These are phyloP conservation scores for Atherix ibis DNA, from an alignment of 2,888 invertebrate species.

Conservation along the genomic window DNA sequence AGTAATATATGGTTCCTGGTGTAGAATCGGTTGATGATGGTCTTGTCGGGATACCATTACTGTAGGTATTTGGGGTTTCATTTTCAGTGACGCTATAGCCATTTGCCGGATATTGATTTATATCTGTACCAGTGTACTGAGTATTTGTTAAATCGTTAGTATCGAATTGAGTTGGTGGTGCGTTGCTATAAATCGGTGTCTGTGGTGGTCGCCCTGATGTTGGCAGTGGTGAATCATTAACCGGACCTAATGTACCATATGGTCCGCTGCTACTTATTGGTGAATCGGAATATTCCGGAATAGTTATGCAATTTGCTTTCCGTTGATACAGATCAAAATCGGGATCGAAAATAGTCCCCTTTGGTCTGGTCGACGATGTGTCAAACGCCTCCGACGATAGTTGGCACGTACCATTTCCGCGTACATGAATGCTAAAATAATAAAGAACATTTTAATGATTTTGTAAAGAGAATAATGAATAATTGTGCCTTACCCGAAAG, in stretches of 20 bases:
- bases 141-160: constrained; percentile 1
- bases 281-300: constrained; percentile 7
- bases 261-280: background rate
- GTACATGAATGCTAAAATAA: constrained; percentile 37
- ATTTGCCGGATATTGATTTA: constrained; percentile 5
- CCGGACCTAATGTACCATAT: background rate
- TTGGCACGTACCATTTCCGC: constrained; percentile 46
- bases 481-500: constrained; percentile 40
- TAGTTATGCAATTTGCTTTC: constrained; percentile 37
- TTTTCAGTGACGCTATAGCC: constrained; percentile 7
- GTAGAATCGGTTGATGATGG: too few species aligned
- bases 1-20: too few species aligned
- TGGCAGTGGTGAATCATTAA: background rate
- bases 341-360: constrained; percentile 38
- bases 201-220: constrained; percentile 4
- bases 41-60: too few species aligned
- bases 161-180: constrained; percentile 6
- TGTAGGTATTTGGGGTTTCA: constrained; percentile 12
- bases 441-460: constrained; percentile 3
- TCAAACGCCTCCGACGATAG: constrained; percentile 35
- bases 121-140: constrained; percentile 3
- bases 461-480: background rate
- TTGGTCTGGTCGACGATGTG: constrained; percentile 34
- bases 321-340: constrained; percentile 45
- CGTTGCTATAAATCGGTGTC: constrained; percentile 8